Conservation (phyloP, 2,113 vertebrate genomes). For the Scomber colias region DNA sequence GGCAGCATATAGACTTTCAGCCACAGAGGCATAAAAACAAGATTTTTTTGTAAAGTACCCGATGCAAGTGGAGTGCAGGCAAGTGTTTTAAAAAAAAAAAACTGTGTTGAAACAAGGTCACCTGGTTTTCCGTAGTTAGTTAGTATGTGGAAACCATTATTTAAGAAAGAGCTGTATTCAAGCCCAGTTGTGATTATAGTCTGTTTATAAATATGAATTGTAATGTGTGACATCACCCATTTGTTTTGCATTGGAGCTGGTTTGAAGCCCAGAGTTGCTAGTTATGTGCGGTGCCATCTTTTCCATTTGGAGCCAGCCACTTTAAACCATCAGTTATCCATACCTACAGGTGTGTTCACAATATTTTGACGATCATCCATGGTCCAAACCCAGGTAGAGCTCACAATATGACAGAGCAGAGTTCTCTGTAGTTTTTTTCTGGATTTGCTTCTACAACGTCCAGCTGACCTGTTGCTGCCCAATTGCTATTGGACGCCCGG, state of each 20-base stretch:
- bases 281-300: no score
- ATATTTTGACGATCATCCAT: no score
- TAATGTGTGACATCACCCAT: no score
- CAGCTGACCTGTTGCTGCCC: slow-evolving; percentile 43
- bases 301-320: no score
- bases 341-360: no score
- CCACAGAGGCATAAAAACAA: slow-evolving; percentile 24
- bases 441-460: slow-evolving; percentile 3
- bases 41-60: slow-evolving; percentile 9
- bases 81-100: not conserved
- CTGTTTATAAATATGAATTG: no score
- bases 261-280: no score
- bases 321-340: no score
- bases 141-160: not conserved
- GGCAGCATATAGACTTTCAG: slow-evolving; percentile 58
- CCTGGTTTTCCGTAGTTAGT: not conserved
- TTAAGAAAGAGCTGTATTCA: not conserved
- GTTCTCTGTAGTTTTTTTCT: no score
- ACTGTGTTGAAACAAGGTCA: slow-evolving; percentile 5
- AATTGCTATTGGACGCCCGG: not conserved
- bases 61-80: not conserved
- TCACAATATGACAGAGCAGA: no score
- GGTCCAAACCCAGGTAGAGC: no score
- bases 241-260: no score
- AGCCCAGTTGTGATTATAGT: not conserved